Percentiles rank a stretch among this genome's conserved stretches.
phyloP scores from a whole-genome alignment of 2,797 vertebrate species.

The Agapornis canus region DNA sequence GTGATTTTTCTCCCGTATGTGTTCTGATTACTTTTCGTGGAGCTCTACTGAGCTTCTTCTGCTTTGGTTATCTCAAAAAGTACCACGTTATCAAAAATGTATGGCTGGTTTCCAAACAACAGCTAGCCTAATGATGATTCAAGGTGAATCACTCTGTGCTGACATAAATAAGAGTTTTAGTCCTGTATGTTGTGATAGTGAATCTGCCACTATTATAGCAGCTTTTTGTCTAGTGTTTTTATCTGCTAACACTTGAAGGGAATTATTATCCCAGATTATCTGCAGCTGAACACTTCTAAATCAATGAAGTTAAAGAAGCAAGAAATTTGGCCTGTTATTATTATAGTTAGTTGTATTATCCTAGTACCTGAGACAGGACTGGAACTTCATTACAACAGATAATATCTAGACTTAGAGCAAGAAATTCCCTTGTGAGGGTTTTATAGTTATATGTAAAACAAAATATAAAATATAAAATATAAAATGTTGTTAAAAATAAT shows the following conservation, averaged over 20 bases:
- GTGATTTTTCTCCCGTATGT: neutral
- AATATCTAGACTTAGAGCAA: neutral
- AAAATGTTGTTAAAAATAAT: neutral
- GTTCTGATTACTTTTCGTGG: neutral
- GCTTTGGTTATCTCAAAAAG: neutral
- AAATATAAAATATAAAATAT: neutral
- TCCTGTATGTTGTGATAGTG: neutral
- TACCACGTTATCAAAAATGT: rapidly evolving
- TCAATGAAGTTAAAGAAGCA: neutral
- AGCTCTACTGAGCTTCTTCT: neutral
- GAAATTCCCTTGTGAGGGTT: neutral
- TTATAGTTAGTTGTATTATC: neutral
- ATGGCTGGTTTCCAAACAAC: neutral
- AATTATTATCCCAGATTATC: neutral
- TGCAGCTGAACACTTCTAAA: neutral
- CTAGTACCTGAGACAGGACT: neutral
- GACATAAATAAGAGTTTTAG: neutral
- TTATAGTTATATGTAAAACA: neutral
- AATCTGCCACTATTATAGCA: neutral
- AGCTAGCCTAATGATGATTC: neutral
- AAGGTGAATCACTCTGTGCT: neutral
- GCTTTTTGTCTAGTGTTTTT: neutral
- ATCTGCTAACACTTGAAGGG: neutral
- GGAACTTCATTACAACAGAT: neutral
- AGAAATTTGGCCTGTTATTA: neutral